Evolutionary conservation across 1,140 invertebrate genomes (phyloP).

Genomic region (Lepidostoma basale): DNA sequence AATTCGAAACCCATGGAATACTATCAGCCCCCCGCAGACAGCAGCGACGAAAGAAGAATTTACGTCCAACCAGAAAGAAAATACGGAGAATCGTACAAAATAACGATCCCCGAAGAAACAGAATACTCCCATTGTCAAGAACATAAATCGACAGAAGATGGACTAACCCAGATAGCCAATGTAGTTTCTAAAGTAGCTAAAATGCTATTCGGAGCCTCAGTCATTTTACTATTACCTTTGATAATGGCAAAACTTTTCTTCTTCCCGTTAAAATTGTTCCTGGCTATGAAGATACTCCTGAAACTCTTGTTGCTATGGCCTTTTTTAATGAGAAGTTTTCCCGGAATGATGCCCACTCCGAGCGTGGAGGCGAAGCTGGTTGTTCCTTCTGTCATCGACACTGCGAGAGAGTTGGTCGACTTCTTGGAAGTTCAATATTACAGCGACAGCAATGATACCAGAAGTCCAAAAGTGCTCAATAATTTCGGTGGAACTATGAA

Average conservation of each 20-base stretch:
- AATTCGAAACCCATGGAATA: conserved; percentile 10
- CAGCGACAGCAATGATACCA: conserved; percentile 7
- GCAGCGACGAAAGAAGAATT: conserved; percentile 1
- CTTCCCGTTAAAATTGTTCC: conserved; percentile 35
- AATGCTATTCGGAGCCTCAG: conserved; percentile 38
- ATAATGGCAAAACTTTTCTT: conserved; percentile 38
- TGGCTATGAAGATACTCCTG: conserved; percentile 35
- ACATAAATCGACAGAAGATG: conserved; percentile 15
- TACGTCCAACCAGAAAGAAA: conserved; percentile 7
- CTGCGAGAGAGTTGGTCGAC: conserved; percentile 15
- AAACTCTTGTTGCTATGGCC: conserved; percentile 38
- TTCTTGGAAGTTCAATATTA: conserved; percentile 7
- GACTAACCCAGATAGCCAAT: conserved; percentile 33
- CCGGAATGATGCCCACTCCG: background rate
- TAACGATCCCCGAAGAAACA: conserved; percentile 6
- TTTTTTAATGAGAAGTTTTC: conserved; percentile 24
- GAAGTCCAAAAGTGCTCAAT: conserved; percentile 19
- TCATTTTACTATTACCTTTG: conserved; percentile 33
- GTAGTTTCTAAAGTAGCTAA: conserved; percentile 33
- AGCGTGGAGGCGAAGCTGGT: conserved; percentile 19
- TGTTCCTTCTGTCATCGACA: background rate
- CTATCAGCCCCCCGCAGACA: conserved; percentile 7
- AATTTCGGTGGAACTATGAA: background rate
- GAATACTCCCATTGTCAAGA: conserved; percentile 8
- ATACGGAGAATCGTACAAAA: conserved; percentile 18